Percentiles rank a stretch among this genome's conserved stretches.
These are phyloP conservation scores for Paguma larvata DNA, from an alignment of 2,797 vertebrate genomes.

Conservation along the genomic window DNA sequence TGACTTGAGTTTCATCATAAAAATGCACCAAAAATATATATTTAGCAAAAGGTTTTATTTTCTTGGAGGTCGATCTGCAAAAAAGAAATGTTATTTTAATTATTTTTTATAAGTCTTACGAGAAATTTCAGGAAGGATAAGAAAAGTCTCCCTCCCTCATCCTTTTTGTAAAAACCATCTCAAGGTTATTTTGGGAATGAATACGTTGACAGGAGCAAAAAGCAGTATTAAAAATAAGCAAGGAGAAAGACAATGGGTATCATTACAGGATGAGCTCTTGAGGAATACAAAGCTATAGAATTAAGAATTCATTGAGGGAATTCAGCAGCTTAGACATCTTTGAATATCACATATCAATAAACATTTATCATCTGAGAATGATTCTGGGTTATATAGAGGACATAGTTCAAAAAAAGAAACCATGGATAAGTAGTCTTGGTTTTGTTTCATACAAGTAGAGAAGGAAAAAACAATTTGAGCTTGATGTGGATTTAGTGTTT, in stretches of 20 bases:
- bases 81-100: background rate
- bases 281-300: slow-evolving; percentile 1
- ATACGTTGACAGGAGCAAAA: background rate
- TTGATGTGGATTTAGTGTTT: slow-evolving; percentile 12
- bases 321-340: background rate
- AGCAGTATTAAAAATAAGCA: slow-evolving; percentile 24
- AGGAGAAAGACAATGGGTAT: background rate
- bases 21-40: slow-evolving; percentile 24
- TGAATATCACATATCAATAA: slow-evolving; percentile 24
- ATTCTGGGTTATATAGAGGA: slow-evolving; percentile 31
- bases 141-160: background rate
- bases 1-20: slow-evolving; percentile 11
- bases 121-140: slow-evolving; percentile 52
- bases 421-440: background rate
- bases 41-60: slow-evolving; percentile 35
- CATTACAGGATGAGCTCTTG: background rate
- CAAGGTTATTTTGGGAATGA: slow-evolving; percentile 47
- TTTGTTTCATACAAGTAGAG: background rate
- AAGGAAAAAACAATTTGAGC: background rate
- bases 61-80: background rate
- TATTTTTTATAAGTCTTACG: background rate
- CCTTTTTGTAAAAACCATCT: background rate
- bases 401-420: slow-evolving; percentile 7
- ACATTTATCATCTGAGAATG: slow-evolving; percentile 52
- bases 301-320: background rate